phyloP scores from a whole-genome alignment of 2,113 vertebrate genomes.

The Salvelinus sp. region DNA sequence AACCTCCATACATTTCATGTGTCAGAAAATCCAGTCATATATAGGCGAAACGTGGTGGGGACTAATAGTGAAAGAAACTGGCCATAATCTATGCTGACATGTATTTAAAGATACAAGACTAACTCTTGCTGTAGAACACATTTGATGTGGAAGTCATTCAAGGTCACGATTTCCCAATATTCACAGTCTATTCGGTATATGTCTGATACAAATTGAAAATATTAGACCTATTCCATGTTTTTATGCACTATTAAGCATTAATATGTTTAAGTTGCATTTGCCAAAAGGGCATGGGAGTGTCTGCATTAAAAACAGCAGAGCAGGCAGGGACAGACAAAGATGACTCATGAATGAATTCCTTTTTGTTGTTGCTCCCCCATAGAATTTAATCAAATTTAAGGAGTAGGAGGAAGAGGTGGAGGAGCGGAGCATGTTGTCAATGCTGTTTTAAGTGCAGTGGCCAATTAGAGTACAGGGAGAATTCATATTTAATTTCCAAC shows the following conservation, averaged over 20 bases:
- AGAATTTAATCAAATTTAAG: background rate
- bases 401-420: background rate
- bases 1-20: background rate
- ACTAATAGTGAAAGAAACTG: background rate
- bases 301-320: background rate
- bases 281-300: background rate
- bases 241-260: background rate
- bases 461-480: background rate
- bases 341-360: background rate
- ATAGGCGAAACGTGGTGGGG: background rate
- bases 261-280: conserved; percentile 2
- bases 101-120: background rate
- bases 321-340: background rate
- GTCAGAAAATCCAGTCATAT: background rate
- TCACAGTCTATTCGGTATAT: background rate
- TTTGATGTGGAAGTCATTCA: background rate
- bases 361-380: background rate
- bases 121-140: background rate
- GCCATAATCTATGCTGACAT: background rate
- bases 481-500: conserved; percentile 13
- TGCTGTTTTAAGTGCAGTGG: conserved; percentile 9
- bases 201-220: background rate
- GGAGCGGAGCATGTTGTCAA: background rate
- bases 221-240: background rate
- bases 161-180: background rate